Evolutionary conservation across 2,797 vertebrate genomes (phyloP).

Genomic region (Anguilla anguilla): DNA sequence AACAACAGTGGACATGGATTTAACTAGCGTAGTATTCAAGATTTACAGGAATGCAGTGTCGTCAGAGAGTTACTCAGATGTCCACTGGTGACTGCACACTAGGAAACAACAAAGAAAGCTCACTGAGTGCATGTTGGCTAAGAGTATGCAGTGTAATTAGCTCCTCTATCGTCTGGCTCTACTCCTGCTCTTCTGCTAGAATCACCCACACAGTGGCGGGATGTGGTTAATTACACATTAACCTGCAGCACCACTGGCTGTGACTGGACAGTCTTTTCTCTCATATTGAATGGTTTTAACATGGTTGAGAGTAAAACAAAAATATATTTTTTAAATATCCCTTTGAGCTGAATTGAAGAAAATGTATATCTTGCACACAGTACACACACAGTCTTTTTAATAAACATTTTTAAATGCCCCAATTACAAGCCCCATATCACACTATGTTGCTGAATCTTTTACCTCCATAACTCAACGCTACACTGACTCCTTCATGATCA

Average conservation of each 20-base stretch:
- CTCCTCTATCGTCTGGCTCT: not conserved
- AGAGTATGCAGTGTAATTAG: not conserved
- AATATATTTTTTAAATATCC: not conserved
- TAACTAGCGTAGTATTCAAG: not conserved
- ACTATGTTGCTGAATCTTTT: not conserved
- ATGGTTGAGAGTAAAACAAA: not conserved
- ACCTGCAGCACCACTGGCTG: not conserved
- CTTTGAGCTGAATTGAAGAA: not conserved
- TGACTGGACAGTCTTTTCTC: not conserved
- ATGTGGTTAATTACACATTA: not conserved
- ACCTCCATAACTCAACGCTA: not conserved
- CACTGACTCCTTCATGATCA: not conserved
- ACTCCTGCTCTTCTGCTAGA: not conserved
- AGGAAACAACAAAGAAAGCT: not conserved
- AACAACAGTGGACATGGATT: not conserved
- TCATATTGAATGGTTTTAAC: not conserved
- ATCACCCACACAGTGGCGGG: not conserved
- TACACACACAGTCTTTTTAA: too few species aligned
- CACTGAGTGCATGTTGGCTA: not conserved
- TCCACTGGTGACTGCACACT: not conserved
- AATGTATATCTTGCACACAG: not conserved
- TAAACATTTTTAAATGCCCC: not conserved
- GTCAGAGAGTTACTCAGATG: slow-evolving; percentile 21
- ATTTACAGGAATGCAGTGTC: not conserved
- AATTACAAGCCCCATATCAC: not conserved